Conservation (phyloP, 2,113 vertebrate genomes). For the Hypomesus transpacificus region DNA sequence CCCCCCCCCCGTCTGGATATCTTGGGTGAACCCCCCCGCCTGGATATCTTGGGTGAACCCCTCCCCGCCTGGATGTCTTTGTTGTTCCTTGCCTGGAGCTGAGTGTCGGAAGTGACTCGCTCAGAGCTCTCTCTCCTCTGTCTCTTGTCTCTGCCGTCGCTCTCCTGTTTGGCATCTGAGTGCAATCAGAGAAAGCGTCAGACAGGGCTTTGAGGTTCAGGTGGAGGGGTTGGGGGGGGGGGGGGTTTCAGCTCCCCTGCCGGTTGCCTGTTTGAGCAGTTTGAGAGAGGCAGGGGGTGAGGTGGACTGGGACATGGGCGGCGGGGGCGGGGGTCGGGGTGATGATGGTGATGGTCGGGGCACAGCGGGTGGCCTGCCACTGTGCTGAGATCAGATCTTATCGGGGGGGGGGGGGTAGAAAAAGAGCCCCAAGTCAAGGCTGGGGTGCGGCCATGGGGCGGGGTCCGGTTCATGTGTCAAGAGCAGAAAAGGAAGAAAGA, state of each 20-base stretch:
- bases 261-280: slow-evolving; percentile 57
- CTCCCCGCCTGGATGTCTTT: slow-evolving; percentile 51
- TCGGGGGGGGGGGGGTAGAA: slow-evolving; percentile 17
- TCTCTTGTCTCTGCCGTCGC: neutral
- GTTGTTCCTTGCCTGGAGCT: slow-evolving; percentile 66
- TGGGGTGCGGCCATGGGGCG: slow-evolving; percentile 40
- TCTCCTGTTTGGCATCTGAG: slow-evolving; percentile 60
- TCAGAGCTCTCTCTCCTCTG: slow-evolving; percentile 54
- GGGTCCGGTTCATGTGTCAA: slow-evolving; percentile 61
- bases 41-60: slow-evolving; percentile 47
- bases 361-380: slow-evolving; percentile 33
- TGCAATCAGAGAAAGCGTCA: slow-evolving; percentile 67
- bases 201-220: slow-evolving; percentile 32
- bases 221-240: slow-evolving; percentile 13
- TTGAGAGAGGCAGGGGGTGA: slow-evolving; percentile 17
- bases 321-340: neutral
- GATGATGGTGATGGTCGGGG: slow-evolving; percentile 35
- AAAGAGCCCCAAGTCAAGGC: slow-evolving; percentile 39
- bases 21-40: slow-evolving; percentile 18
- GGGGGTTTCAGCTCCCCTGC: slow-evolving; percentile 60
- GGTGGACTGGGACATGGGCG: neutral
- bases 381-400: slow-evolving; percentile 58
- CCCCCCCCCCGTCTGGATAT: slow-evolving; percentile 40
- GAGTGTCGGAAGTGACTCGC: slow-evolving; percentile 65
- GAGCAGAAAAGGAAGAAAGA: slow-evolving; percentile 67